Evolutionary conservation across 2,113 vertebrate species (phyloP), one percentile per base, ranked within the genome.

Genomic region (Gopherus evgoodei): DNA sequence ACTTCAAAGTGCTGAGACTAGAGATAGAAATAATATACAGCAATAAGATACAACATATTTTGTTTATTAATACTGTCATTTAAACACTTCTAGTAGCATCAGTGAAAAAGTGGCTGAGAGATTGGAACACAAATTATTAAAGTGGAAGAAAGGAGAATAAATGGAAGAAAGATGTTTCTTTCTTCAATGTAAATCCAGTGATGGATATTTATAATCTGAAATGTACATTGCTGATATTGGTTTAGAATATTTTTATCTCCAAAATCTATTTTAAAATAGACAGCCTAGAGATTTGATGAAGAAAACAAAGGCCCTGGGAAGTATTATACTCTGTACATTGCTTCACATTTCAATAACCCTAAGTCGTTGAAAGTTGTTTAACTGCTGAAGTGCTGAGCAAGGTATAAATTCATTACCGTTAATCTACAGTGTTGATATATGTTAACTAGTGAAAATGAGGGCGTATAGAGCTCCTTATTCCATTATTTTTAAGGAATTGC

Each of bases 61-160:
- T 83, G 49, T 85, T 95, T 94, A 96, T 93, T 91, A 54, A 53
- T 81, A 31, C 35, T 90, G 4, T 86, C 84, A 65, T 29, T 90
- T 91, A 90, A 91, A 57, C 76, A 57, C 4, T 86, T 27, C 3
- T 3, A 14, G 16, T 89, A 84, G 47, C 76, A 88, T 87, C 93
- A 92, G 11, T 84, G 75, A 52, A 89, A 93, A 88, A 35, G 22
- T 11, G 88, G 24, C n/a, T 90, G 76, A 88, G 83, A 94, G 83
- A 92, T 78, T 91, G 6, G 7, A 29, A 82, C 11, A 2, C 6
- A 87, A 53, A 22, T 47, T 1, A 1, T 79, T 50, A 79, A 93
- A 81, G 6, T 72, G 16, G 56, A 91, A 87, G 42, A 85, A 87
- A 93, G 29, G 11, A 86, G 76, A 83, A 57, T 49, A 78, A 65